Evolutionary conservation across 2,797 vertebrate genomes (phyloP).

Genomic region (Otolemur crassicaudatus): DNA sequence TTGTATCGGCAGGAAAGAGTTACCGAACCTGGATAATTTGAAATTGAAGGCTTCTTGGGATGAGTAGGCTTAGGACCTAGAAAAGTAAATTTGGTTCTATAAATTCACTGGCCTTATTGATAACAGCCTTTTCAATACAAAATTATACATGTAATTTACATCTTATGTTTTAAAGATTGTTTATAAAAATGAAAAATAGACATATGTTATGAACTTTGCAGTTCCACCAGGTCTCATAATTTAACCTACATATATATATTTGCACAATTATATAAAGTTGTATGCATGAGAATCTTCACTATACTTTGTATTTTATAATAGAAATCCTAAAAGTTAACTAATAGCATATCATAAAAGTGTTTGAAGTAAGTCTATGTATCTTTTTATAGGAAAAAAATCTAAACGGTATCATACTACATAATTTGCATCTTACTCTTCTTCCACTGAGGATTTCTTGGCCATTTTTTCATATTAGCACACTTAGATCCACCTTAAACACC

Average conservation of each 20-base stretch:
- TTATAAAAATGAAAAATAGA: constrained; percentile 19
- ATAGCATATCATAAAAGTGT: neutral
- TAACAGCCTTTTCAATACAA: constrained; percentile 4
- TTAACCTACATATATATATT: neutral
- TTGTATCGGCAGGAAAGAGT: neutral
- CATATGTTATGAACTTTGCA: neutral
- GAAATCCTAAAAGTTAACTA: constrained; percentile 32
- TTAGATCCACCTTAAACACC: neutral
- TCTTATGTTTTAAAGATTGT: neutral
- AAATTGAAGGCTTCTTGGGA: neutral
- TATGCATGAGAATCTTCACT: neutral
- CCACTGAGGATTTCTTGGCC: neutral
- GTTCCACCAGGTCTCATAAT: constrained; percentile 22
- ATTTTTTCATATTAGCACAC: neutral
- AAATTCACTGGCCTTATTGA: constrained; percentile 9
- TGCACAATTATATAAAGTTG: neutral
- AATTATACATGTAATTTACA: constrained; percentile 36
- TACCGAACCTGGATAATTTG: constrained; percentile 53
- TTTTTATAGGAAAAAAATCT: neutral
- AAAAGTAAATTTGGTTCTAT: constrained; percentile 41
- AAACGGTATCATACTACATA: neutral
- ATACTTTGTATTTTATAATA: constrained; percentile 21
- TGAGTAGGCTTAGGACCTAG: constrained; percentile 44
- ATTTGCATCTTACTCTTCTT: neutral
- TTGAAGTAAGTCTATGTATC: neutral